These are phyloP conservation scores for Drosophila aldrichi DNA, from an alignment of 2,888 invertebrate species.

Conservation along the genomic window DNA sequence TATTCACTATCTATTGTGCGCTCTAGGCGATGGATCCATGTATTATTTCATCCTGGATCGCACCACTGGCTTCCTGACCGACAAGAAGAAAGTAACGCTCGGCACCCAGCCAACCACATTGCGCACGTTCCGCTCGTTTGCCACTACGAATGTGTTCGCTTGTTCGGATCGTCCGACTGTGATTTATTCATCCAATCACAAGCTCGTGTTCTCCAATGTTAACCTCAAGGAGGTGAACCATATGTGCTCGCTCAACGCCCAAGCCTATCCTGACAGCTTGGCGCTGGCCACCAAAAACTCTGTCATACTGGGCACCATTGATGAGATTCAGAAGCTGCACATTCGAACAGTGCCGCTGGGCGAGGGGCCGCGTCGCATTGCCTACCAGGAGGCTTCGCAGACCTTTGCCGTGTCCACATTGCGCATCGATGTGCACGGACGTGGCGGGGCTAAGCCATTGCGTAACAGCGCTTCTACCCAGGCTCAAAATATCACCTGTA, in stretches of 20 bases:
- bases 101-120: constrained; percentile 99
- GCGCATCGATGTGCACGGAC: constrained; percentile 94
- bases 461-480: constrained; percentile 92
- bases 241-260: constrained; percentile 98
- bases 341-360: constrained; percentile 97
- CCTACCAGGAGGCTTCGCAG: constrained; percentile 96
- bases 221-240: constrained; percentile 97
- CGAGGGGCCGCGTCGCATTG: constrained; percentile 97
- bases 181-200: constrained; percentile 99
- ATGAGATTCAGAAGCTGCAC: constrained; percentile 99
- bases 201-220: constrained; percentile 99
- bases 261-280: constrained; percentile 95
- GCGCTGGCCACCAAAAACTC: constrained; percentile 85
- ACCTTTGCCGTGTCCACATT: constrained; percentile 97
- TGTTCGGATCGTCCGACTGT: constrained; percentile 99
- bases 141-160: constrained; percentile 98
- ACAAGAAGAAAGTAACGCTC: constrained; percentile 97
- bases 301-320: constrained; percentile 96
- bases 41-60: constrained; percentile 96
- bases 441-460: constrained; percentile 88
- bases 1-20: constrained; percentile 94
- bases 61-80: constrained; percentile 90
- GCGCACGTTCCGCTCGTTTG: constrained; percentile 94
- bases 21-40: constrained; percentile 98
- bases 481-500: constrained; percentile 88